These are phyloP conservation scores for Lasius fuliginosus DNA, from an alignment of 2,888 invertebrate genomes.

Conservation along the genomic window DNA sequence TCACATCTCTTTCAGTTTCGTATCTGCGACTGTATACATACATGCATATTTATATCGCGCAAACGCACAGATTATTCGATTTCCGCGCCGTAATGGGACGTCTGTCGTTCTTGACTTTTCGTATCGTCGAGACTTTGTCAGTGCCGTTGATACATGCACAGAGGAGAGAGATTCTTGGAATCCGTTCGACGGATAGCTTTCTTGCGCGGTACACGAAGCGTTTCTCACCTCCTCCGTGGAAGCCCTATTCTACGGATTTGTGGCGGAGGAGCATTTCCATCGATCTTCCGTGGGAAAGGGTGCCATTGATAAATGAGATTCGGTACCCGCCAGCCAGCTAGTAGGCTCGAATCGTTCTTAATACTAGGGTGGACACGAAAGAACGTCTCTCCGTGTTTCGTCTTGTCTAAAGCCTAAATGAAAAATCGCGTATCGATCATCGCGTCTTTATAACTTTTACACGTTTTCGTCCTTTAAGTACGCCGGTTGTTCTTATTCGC, in stretches of 20 bases:
- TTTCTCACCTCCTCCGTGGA: not conserved
- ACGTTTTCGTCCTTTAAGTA: not conserved
- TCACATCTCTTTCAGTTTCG: not conserved
- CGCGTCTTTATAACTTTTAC: constrained; percentile 6
- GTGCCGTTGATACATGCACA: not conserved
- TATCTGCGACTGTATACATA: not conserved
- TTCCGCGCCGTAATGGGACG: not conserved
- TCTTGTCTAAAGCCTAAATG: not conserved
- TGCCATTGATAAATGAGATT: constrained; percentile 68
- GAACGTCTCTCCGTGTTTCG: not conserved
- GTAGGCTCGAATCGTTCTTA: constrained; percentile 26
- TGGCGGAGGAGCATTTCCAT: constrained; percentile 52
- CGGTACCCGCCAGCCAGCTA: constrained; percentile 13
- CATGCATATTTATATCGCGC: not conserved
- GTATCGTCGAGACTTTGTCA: not conserved
- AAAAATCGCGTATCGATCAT: not conserved
- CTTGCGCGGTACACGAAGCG: not conserved
- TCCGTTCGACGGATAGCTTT: constrained; percentile 17
- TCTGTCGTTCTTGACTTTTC: not conserved
- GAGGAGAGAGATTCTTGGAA: not conserved
- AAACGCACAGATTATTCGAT: not conserved
- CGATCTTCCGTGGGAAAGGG: constrained; percentile 50
- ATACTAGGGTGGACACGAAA: constrained; percentile 10
- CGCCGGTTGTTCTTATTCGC: constrained; percentile 3
- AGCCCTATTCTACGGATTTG: constrained; percentile 47